A percentile compares a stretch with the other conserved stretches of the same genome.
phyloP scores from a whole-genome alignment of 2,888 invertebrate species.

The Apeira syringaria region DNA sequence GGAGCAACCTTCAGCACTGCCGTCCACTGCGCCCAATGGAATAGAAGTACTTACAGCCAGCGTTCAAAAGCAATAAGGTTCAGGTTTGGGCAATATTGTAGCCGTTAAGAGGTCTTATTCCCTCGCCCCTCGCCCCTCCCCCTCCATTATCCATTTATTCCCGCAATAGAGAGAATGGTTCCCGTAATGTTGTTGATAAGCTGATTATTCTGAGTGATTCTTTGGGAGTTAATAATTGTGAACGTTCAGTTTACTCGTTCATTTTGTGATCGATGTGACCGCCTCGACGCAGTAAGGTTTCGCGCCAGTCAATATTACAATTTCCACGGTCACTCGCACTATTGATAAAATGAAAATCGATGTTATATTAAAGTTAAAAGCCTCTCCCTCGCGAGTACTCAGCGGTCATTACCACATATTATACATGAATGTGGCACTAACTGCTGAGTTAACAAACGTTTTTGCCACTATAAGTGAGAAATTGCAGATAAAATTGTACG shows the following conservation, averaged over 20 bases:
- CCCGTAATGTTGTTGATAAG: neutral
- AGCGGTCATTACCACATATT: too few relatives aligned
- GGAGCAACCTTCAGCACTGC: neutral
- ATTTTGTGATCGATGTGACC: too few relatives aligned
- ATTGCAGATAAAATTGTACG: too few relatives aligned
- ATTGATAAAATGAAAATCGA: too few relatives aligned
- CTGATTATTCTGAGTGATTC: constrained; percentile 3
- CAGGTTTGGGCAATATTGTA: constrained; percentile 15
- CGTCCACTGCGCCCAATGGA: neutral
- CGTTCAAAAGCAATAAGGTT: constrained; percentile 18
- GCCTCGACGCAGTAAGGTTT: too few relatives aligned
- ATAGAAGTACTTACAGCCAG: constrained; percentile 5
- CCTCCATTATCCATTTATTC: neutral
- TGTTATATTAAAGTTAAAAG: too few relatives aligned
- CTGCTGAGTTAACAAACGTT: too few relatives aligned
- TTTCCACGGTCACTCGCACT: too few relatives aligned
- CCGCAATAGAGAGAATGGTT: constrained; percentile 3
- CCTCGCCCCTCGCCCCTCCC: neutral
- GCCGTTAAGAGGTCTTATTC: constrained; percentile 15
- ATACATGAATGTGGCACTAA: too few relatives aligned
- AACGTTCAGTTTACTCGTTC: constrained; percentile 1
- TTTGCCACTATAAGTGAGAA: too few relatives aligned
- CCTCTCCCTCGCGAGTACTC: too few relatives aligned
- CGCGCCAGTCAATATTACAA: too few relatives aligned
- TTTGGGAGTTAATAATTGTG: constrained; percentile 2